phyloP scores from a whole-genome alignment of 2,113 vertebrate genomes.

The Mobula hypostoma region DNA sequence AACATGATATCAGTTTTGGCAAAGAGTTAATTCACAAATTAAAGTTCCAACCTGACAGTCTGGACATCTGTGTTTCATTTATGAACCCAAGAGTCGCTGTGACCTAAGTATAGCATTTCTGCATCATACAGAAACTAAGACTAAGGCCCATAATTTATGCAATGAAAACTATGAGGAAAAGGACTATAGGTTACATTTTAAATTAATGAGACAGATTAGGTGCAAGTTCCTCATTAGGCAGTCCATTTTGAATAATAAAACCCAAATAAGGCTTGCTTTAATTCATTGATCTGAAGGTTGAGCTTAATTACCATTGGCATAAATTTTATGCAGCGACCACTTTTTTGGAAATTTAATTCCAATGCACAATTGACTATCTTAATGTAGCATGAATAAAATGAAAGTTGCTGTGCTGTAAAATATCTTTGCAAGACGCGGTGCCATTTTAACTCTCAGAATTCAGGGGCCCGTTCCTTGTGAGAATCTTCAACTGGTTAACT shows the following conservation, averaged over 20 bases:
- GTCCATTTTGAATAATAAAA: slow-evolving; percentile 21
- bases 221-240: slow-evolving; percentile 50
- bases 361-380: background rate
- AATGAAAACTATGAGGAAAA: slow-evolving; percentile 54
- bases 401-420: slow-evolving; percentile 19
- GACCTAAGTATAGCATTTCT: slow-evolving; percentile 54
- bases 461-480: background rate
- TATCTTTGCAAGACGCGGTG: background rate
- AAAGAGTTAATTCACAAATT: slow-evolving; percentile 36
- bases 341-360: background rate
- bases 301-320: background rate
- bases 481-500: background rate
- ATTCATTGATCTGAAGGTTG: background rate
- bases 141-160: slow-evolving; percentile 59
- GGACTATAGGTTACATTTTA: slow-evolving; percentile 55
- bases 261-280: background rate
- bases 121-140: slow-evolving; percentile 57
- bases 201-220: slow-evolving; percentile 60
- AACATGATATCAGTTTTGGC: slow-evolving; percentile 34
- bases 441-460: background rate
- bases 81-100: slow-evolving; percentile 46
- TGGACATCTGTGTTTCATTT: slow-evolving; percentile 71
- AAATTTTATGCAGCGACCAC: background rate
- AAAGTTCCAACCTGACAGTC: slow-evolving; percentile 31
- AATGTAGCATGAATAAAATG: background rate